Evolutionary conservation across 2,888 invertebrate species (phyloP), one percentile per base, ranked within the genome.

Genomic region (Parochlus steinenii): DNA sequence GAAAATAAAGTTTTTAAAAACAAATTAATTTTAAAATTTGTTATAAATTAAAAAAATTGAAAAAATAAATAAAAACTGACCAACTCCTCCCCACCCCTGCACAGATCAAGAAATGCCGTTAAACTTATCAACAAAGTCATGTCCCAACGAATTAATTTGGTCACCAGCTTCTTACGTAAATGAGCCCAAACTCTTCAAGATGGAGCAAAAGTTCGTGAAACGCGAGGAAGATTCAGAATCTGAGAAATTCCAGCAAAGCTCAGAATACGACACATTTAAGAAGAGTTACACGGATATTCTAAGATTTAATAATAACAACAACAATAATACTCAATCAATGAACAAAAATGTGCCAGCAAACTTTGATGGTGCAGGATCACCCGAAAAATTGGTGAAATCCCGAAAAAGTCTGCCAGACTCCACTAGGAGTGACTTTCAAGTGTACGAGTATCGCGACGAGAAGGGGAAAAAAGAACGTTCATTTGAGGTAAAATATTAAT

Each of bases 211-310:
- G 22, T 36, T 36, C 18, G 12, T 36, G 6, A 36, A 36, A 14
- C 29, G 30, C 14, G 36, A 36, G 19, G 16, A 16, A 4, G 7
- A 29, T 8, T 30, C 30, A 22, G 18, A 29, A 8, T 16, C 30
- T 22, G n/a, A n/a, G n/a, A n/a, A n/a, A n/a, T n/a, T n/a, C n/a
- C n/a, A n/a, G n/a, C n/a, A n/a, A n/a, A n/a, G n/a, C n/a, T n/a
- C n/a, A n/a, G 30, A 36, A 17, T 36, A 36, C 19, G 36, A 28
- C 4, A 17, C 25, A 10, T 16, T 36, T 4, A 36, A 36, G 25
- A 36, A 36, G 14, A 36, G 30, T 22, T 36, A 30, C 24, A 36
- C 36, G 25, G 36, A 36, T 14, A 30, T 36, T 17, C 24, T 36
- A 10, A n/a, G 17, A 4, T 24, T 30, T 6, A 29, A 30, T 28